Percentiles rank a stretch among this genome's conserved stretches.
Evolutionary conservation across 2,113 vertebrate species (phyloP).

Genomic region (Gymnarchus niloticus): DNA sequence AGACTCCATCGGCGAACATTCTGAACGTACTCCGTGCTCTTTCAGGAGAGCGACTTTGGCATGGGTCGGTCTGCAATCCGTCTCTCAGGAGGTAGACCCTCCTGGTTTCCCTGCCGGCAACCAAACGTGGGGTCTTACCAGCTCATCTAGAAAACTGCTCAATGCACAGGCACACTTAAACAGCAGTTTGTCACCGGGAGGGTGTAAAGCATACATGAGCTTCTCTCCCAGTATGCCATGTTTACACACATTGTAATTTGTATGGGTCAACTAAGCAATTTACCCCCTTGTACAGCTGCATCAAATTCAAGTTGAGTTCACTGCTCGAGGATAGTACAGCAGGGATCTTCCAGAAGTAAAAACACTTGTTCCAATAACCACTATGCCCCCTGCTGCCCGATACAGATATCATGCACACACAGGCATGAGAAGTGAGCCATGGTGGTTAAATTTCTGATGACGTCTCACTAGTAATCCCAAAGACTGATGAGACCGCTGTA

Average conservation of each 20-base stretch:
- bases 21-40: too few relatives aligned
- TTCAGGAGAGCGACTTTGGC: too few relatives aligned
- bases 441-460: neutral
- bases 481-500: neutral
- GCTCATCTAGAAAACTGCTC: neutral
- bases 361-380: neutral
- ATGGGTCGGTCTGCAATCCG: too few relatives aligned
- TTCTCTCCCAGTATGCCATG: neutral
- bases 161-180: neutral
- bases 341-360: neutral
- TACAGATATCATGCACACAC: neutral
- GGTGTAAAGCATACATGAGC: too few relatives aligned
- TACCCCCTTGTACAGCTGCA: neutral
- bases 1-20: neutral
- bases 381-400: neutral
- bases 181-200: neutral
- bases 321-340: too few relatives aligned
- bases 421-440: neutral
- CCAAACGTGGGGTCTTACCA: neutral
- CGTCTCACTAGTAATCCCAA: neutral
- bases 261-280: neutral
- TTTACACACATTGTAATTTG: too few relatives aligned
- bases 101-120: neutral
- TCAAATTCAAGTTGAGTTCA: neutral
- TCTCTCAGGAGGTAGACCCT: neutral